Conservation (phyloP, 2,113 vertebrate species). For the Neomonachus schauinslandi region DNA sequence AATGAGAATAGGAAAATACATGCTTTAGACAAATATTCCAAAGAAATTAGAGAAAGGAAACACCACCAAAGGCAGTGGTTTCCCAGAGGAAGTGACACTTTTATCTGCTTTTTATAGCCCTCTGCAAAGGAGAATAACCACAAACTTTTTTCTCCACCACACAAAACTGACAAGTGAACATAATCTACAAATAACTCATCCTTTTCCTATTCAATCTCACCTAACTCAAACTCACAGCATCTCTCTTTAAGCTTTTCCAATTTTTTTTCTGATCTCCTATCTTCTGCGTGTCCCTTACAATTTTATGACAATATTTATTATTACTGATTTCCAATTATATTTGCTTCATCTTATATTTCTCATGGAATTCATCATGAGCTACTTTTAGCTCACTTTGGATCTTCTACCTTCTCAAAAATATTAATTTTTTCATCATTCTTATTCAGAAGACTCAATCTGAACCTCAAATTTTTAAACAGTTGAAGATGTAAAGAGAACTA, state of each 20-base stretch:
- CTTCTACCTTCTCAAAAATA: slow-evolving; percentile 4
- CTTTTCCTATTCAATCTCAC: neutral
- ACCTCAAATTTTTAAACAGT: neutral
- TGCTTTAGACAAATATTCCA: neutral
- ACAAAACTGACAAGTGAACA: slow-evolving; percentile 14
- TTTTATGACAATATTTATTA: slow-evolving; percentile 16
- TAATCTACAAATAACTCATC: slow-evolving; percentile 3
- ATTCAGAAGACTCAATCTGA: neutral
- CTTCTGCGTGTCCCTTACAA: neutral
- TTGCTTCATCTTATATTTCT: slow-evolving; percentile 43
- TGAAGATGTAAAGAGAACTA: neutral
- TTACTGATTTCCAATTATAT: slow-evolving; percentile 36
- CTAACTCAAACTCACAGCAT: neutral
- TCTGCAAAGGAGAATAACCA: neutral
- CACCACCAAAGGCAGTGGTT: neutral
- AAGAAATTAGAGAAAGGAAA: slow-evolving; percentile 10
- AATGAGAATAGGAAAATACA: neutral
- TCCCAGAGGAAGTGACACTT: neutral
- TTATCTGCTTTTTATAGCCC: neutral
- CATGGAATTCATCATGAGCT: neutral
- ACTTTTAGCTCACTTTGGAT: neutral
- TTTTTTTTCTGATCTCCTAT: neutral
- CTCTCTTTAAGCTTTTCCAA: neutral
- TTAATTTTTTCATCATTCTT: slow-evolving; percentile 18
- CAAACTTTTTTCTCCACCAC: neutral